Base-by-base conservation (phyloP, 2,888 invertebrate genomes). In the Salticus scenicus region DNA sequence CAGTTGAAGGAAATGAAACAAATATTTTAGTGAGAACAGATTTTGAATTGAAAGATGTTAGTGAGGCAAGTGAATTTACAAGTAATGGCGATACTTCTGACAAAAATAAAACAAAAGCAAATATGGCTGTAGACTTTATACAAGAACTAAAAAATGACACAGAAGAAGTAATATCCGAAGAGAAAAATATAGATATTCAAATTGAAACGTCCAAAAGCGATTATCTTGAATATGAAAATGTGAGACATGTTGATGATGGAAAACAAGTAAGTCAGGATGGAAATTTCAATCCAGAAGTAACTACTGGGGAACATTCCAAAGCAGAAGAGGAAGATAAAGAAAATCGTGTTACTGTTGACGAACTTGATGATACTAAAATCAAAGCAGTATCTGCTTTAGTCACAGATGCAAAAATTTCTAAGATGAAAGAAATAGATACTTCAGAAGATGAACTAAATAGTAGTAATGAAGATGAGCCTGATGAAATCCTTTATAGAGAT, bases 1-100 rank as follows among this genome's bases (percentile, higher is more conserved):
- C 83, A 0, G 83, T 73, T 7, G 83, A 84, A 57, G 83, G 77
- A 0, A 67, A 70, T 42, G 37, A 67, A 8, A 81, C 81, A 1
- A 57, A 81, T 41, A 67, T 81, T 69, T 27, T 81, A n/a, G 17
- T 69, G 20, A 70, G 31, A 33, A n/a, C 12, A 17, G 57, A 57
- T 5, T 47, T 47, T 47, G 10, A 47, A 47, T 24, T 57, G 24
- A 24, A 24, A 1, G 57, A 57, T 24, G 20, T 57, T 24, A 24
- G 24, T 24, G 57, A 57, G 24, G 2, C 24, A 24, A 57, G 24
- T 57, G 57, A 57, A 57, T 7, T 24, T 24, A 24, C 24, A 2
- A n/a, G 12, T 24, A 24, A 20, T 7, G 37, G 10, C 7, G 7
- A 37, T 10, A 37, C 4, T 7, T 10, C 10, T 7, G 47, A 14